phyloP scores from a whole-genome alignment of 2,113 vertebrate species.

The Mionectes macconnelli region DNA sequence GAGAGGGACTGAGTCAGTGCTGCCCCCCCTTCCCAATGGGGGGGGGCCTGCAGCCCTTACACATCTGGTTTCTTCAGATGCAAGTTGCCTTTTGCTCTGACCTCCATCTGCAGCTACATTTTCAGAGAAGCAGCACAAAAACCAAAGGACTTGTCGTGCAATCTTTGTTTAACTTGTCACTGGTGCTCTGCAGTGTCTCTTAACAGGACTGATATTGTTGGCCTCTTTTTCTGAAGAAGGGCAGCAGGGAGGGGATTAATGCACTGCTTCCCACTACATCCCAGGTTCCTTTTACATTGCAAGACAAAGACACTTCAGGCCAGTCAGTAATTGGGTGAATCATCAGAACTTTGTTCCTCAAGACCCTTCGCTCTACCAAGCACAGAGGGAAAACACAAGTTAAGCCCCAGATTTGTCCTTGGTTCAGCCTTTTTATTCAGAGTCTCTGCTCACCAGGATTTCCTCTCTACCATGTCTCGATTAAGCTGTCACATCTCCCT shows the following conservation, averaged over 20 bases:
- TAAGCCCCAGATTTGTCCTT: neutral
- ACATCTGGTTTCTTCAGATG: neutral
- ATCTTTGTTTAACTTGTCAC: neutral
- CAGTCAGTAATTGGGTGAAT: neutral
- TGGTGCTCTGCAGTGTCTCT: neutral
- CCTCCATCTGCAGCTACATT: neutral
- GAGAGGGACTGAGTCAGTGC: neutral
- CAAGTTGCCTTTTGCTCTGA: neutral
- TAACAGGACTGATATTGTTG: neutral
- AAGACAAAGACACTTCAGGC: neutral
- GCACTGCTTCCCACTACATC: neutral
- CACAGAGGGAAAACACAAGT: neutral
- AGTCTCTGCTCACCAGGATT: neutral
- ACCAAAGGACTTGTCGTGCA: neutral
- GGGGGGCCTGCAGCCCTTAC: neutral
- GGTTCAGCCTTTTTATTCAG: neutral
- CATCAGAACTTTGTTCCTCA: neutral
- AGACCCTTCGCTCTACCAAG: neutral
- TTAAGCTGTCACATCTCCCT: neutral
- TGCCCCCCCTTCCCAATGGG: fast-evolving
- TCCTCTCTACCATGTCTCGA: neutral
- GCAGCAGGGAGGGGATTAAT: neutral
- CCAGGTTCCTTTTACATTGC: fast-evolving
- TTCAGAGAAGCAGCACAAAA: neutral
- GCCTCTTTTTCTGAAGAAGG: neutral